Conservation (phyloP, 2,797 vertebrate genomes). For the Dendrocincla tyrannina region DNA sequence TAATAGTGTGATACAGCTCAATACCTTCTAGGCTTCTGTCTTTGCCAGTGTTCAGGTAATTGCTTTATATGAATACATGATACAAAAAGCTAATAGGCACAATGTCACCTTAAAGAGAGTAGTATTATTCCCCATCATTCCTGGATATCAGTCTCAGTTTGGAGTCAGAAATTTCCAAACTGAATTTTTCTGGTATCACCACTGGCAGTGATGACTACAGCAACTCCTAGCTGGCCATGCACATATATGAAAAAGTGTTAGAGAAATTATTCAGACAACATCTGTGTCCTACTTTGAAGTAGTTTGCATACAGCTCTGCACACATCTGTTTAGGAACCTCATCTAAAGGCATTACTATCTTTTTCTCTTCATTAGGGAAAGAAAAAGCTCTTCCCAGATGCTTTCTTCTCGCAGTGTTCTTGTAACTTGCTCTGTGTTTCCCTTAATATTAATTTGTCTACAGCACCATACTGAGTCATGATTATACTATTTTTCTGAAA, state of each 20-base stretch:
- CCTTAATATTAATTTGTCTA: constrained; percentile 37
- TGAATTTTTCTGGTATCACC: neutral
- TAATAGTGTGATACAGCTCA: neutral
- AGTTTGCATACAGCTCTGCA: neutral
- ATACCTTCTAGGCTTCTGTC: neutral
- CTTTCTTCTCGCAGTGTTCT: neutral
- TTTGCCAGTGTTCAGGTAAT: neutral
- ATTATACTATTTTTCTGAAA: constrained; percentile 21
- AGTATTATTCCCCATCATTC: neutral
- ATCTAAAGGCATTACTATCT: constrained; percentile 24
- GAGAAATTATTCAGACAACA: constrained; percentile 41
- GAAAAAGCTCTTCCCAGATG: constrained; percentile 6
- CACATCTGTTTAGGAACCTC: constrained; percentile 49
- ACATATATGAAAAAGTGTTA: neutral
- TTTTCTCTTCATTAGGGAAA: constrained; percentile 36
- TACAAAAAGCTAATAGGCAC: neutral
- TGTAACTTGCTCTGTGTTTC: neutral
- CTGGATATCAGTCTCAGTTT: neutral
- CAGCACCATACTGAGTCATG: neutral
- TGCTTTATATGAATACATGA: neutral
- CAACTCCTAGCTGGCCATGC: neutral
- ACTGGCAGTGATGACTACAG: neutral
- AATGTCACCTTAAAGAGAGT: neutral
- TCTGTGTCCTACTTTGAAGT: constrained; percentile 60
- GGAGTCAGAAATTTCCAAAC: neutral